phyloP scores from a whole-genome alignment of 2,888 invertebrate genomes.

The Platycheirus rosarum region DNA sequence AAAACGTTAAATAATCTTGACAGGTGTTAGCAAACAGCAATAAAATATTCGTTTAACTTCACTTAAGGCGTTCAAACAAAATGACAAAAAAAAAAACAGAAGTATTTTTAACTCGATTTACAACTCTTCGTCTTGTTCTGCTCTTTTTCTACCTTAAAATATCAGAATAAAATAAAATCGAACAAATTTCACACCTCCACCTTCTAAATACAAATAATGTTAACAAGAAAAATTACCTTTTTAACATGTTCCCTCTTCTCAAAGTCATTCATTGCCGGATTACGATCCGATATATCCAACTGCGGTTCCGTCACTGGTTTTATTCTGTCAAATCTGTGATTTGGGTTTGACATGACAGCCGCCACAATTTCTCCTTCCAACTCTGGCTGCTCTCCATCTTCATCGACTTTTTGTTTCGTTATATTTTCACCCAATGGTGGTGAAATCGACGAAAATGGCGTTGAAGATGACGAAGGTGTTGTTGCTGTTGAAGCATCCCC shows the following conservation, averaged over 20 bases:
- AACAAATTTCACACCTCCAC: conserved; percentile 18
- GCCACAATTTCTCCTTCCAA: conserved; percentile 44
- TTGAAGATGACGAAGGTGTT: conserved; percentile 27
- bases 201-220: conserved; percentile 42
- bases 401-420: neutral
- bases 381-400: too few relatives aligned
- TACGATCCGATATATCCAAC: conserved; percentile 77
- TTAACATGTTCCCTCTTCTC: conserved; percentile 82
- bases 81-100: neutral
- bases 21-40: conserved; percentile 14
- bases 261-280: conserved; percentile 80
- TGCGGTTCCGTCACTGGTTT: conserved; percentile 10
- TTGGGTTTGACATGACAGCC: conserved; percentile 50
- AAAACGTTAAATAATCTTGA: conserved; percentile 3
- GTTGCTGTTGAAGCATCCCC: conserved; percentile 63
- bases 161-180: neutral
- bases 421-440: conserved; percentile 22
- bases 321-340: conserved; percentile 7
- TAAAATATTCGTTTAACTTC: conserved; percentile 10
- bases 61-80: conserved; percentile 6
- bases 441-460: conserved; percentile 14
- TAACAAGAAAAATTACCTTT: conserved; percentile 77
- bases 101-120: neutral
- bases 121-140: neutral
- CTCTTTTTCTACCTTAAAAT: neutral